Percentiles rank a stretch among this genome's conserved stretches.
Conservation (phyloP, 2,888 invertebrate species). For the Listrodromus nycthemerus region DNA sequence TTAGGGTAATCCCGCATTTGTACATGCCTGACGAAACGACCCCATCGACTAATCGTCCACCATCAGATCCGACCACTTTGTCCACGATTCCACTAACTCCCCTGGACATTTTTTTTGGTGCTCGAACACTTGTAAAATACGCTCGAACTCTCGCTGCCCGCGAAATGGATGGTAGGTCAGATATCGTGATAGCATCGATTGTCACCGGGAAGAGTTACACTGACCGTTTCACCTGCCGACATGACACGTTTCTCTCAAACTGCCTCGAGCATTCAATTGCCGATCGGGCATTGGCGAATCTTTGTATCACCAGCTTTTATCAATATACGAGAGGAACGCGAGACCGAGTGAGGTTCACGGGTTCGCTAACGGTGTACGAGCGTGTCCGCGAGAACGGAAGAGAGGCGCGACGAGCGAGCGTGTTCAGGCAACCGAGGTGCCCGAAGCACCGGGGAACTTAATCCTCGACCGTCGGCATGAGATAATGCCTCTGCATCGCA, state of each 20-base stretch:
- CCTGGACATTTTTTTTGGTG: slow-evolving; percentile 31
- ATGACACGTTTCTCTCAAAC: neutral
- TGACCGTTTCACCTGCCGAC: neutral
- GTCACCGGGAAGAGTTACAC: slow-evolving; percentile 14
- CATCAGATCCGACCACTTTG: slow-evolving; percentile 36
- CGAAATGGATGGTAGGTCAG: slow-evolving; percentile 25
- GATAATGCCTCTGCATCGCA: slow-evolving; percentile 75
- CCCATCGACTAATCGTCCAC: slow-evolving; percentile 65
- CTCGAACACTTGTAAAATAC: slow-evolving; percentile 39
- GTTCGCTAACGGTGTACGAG: slow-evolving; percentile 48
- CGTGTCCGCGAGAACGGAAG: slow-evolving; percentile 21
- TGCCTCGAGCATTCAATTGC: neutral
- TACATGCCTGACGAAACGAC: slow-evolving; percentile 67
- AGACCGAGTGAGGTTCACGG: slow-evolving; percentile 4
- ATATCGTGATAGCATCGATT: slow-evolving; percentile 12
- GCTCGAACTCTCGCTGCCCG: slow-evolving; percentile 16
- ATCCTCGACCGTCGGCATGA: slow-evolving; percentile 76
- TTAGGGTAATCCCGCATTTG: slow-evolving; percentile 75
- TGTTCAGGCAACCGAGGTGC: slow-evolving; percentile 59
- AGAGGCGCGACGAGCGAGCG: slow-evolving; percentile 42
- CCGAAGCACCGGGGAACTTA: slow-evolving; percentile 70
- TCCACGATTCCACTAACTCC: neutral
- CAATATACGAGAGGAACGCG: slow-evolving; percentile 5
- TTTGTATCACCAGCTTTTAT: neutral
- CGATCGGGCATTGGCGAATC: slow-evolving; percentile 25